These are phyloP conservation scores for Anableps anableps DNA, from an alignment of 2,797 vertebrate genomes.

Conservation along the genomic window DNA sequence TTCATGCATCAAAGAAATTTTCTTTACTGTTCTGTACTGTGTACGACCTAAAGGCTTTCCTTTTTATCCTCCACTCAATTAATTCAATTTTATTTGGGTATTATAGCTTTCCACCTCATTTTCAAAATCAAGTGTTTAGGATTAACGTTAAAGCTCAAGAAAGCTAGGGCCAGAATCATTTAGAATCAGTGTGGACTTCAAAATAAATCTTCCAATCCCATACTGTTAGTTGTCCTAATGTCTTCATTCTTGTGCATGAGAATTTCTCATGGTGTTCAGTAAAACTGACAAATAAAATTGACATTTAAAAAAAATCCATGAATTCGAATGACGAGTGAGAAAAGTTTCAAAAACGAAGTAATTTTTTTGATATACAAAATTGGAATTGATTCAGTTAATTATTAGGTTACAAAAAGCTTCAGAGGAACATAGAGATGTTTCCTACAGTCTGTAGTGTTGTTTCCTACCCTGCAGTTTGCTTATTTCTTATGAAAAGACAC, in stretches of 20 bases:
- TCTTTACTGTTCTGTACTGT: background rate
- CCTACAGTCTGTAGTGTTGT: too few relatives aligned
- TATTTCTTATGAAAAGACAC: conserved; percentile 18
- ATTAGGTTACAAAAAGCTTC: background rate
- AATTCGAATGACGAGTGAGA: background rate
- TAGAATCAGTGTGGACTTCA: too few relatives aligned
- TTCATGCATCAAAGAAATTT: background rate
- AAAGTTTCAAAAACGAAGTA: background rate
- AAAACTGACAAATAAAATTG: background rate
- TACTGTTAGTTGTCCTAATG: background rate
- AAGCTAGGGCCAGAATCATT: too few relatives aligned
- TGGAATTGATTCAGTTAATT: background rate
- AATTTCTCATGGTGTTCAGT: background rate
- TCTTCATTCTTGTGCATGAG: background rate
- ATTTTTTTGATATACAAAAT: background rate
- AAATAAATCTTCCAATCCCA: background rate
- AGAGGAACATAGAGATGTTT: background rate
- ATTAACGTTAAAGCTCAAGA: background rate
- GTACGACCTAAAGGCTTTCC: too few relatives aligned
- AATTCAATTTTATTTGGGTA: too few relatives aligned
- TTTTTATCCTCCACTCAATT: too few relatives aligned
- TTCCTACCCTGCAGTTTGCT: too few relatives aligned
- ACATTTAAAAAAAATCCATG: background rate
- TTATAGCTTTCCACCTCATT: too few relatives aligned
- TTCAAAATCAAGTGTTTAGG: background rate